phyloP scores from a whole-genome alignment of 2,797 vertebrate species.

The Peromyscus nudipes region DNA sequence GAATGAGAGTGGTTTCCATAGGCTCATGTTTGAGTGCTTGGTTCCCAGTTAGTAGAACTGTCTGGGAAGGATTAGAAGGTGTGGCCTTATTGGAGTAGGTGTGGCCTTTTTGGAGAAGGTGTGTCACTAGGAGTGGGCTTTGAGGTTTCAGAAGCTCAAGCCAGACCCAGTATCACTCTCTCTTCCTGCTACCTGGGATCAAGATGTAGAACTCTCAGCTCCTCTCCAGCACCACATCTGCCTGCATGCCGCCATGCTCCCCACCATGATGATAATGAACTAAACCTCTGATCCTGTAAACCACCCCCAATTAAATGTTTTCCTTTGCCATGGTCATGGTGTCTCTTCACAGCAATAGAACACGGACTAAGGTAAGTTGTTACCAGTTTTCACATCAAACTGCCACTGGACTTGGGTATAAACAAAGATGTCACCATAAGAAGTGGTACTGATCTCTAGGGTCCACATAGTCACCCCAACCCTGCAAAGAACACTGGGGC shows the following conservation, averaged over 20 bases:
- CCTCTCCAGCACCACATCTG: not conserved
- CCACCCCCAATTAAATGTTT: not conserved
- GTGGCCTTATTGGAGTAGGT: not conserved
- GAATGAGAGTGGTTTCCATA: not conserved
- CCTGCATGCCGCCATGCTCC: not conserved
- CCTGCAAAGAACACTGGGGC: fast-evolving
- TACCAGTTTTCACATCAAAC: no score
- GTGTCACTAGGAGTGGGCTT: not conserved
- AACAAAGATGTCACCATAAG: no score
- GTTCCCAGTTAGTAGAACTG: not conserved
- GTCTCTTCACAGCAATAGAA: no score
- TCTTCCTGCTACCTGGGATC: not conserved
- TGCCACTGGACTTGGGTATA: no score
- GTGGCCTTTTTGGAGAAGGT: no score
- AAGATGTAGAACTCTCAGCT: not conserved
- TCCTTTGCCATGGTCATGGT: no score
- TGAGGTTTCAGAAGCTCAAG: not conserved
- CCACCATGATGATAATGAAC: not conserved
- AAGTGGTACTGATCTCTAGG: no score
- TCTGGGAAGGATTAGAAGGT: not conserved
- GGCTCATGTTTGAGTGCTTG: not conserved
- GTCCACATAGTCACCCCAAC: no score
- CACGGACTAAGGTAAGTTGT: no score
- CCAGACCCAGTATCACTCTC: no score
- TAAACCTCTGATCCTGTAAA: not conserved